Base-by-base conservation (phyloP, 2,888 invertebrate genomes). In the Acheta domesticus region DNA sequence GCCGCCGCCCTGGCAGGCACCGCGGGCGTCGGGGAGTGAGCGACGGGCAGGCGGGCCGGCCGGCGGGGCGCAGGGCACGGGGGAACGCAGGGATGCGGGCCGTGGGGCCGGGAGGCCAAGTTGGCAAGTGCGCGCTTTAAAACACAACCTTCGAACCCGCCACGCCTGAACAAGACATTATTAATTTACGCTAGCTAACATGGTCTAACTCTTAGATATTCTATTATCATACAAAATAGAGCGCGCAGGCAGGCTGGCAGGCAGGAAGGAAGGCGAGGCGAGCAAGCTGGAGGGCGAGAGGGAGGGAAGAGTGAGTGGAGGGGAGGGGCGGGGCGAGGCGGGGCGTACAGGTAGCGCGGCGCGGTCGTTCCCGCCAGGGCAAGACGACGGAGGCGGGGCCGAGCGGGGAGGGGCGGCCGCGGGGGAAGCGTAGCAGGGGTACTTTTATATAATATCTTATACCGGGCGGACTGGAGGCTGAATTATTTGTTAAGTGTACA, bases 141-240 rank as follows among this genome's bases (percentile, higher is more conserved):
- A 62, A 62, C 62, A 62, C 62, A 62, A 62, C 62, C 62, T 62
- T 62, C n/a, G 62, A 62, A 62, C 76, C 76, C 76, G 77, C 79
- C 62, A 76, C 79, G 79, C 77, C 36, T 80, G 80, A 80, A 78
- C 80, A 77, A 77, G 74, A 74, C 80, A 82, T 82, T 80, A 81
- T 79, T 80, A 82, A 82, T 82, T 82, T 81, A 82, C 80, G 74
- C 73, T 75, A 77, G 79, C 82, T 79, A 81, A 81, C 80, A 80
- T 80, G 80, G 82, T 82, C 82, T 79, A 78, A 82, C 81, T 82
- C 81, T 82, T 80, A 82, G 82, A 80, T 82, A 81, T 82, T 82
- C 81, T 82, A 82, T 82, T 82, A 82, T 82, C 82, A 82, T 82
- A 82, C 80, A 82, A 82, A 82, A 82, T 82, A 82, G 80, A 82